Conservation (phyloP, 2,113 vertebrate species). For the Sturnus vulgaris region DNA sequence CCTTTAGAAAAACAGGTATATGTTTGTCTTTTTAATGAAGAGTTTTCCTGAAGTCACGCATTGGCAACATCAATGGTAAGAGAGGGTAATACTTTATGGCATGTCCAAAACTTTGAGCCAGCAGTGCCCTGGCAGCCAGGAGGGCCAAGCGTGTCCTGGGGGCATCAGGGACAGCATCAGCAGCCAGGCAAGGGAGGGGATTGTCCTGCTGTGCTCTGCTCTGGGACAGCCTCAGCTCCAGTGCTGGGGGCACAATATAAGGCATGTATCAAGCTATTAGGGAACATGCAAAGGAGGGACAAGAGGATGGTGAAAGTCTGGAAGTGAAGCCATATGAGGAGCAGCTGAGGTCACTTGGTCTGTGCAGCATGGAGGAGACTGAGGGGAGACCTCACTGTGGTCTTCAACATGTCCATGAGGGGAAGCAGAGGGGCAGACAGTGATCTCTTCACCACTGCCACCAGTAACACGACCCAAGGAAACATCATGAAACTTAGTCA, state of each 20-base stretch:
- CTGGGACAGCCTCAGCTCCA: accelerated
- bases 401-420: neutral
- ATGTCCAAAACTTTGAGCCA: neutral
- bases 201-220: neutral
- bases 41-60: neutral
- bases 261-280: neutral
- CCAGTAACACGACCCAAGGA: accelerated
- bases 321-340: neutral
- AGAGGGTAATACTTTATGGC: neutral
- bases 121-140: neutral
- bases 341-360: neutral
- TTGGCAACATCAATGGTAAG: neutral
- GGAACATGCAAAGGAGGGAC: neutral
- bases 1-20: neutral
- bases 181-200: accelerated
- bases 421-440: neutral
- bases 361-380: neutral
- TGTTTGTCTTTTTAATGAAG: neutral
- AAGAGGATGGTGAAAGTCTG: no score
- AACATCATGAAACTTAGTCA: neutral
- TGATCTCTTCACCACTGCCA: neutral
- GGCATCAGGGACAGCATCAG: accelerated
- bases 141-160: accelerated
- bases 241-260: neutral
- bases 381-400: neutral